Percentiles rank a stretch among this genome's conserved stretches.
phyloP scores from a whole-genome alignment of 2,113 vertebrate species.

The Corynorhinus townsendii region DNA sequence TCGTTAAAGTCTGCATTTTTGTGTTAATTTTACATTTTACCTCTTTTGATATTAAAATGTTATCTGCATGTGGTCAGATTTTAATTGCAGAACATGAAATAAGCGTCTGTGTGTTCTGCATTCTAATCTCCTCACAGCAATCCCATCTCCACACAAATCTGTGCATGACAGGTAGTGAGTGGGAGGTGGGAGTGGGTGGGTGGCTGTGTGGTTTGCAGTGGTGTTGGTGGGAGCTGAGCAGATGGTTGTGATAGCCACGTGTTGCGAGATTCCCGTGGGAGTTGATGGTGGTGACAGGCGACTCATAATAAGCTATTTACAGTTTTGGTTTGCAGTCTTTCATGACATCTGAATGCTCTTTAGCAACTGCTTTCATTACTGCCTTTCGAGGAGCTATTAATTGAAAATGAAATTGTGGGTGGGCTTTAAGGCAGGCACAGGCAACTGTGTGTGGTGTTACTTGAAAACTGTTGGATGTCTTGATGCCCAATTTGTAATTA shows the following conservation, averaged over 20 bases:
- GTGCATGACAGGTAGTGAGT: constrained; percentile 54
- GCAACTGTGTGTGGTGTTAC: constrained; percentile 29
- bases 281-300: constrained; percentile 81
- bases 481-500: background rate
- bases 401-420: constrained; percentile 85
- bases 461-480: constrained; percentile 21
- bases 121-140: background rate
- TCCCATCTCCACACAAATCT: background rate
- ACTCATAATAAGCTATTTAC: constrained; percentile 86
- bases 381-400: constrained; percentile 82
- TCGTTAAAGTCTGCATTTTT: background rate
- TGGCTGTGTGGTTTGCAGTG: constrained; percentile 25
- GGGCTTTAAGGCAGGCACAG: constrained; percentile 72
- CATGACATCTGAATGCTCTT: constrained; percentile 83
- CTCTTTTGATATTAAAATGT: background rate
- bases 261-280: constrained; percentile 71
- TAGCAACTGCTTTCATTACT: constrained; percentile 85
- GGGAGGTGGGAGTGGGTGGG: constrained; percentile 40
- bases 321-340: constrained; percentile 84
- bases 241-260: constrained; percentile 80
- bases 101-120: accelerated
- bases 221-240: constrained; percentile 67
- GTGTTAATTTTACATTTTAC: accelerated
- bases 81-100: background rate
- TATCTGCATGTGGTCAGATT: background rate